Evolutionary conservation across 1,140 invertebrate genomes (phyloP).

Genomic region (Drosophila repleta): DNA sequence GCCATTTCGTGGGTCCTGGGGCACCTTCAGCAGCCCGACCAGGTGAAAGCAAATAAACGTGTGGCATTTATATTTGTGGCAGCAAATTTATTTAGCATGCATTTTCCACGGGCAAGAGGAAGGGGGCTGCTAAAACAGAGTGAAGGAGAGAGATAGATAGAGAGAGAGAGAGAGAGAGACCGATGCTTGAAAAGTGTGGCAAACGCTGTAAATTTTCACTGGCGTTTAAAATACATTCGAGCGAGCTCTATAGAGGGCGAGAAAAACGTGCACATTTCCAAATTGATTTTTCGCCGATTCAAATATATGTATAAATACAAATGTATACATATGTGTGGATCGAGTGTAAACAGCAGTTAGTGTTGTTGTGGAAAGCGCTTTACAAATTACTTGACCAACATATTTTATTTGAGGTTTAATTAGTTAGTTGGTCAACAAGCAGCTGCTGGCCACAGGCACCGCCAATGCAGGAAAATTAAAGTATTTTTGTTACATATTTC

Average conservation of each 20-base stretch:
- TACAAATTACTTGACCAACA: slow-evolving; percentile 58
- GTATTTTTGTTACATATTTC: slow-evolving; percentile 26
- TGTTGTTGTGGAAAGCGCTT: slow-evolving; percentile 44
- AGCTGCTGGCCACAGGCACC: neutral
- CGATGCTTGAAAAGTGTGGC: slow-evolving; percentile 16
- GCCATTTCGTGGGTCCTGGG: slow-evolving; percentile 24
- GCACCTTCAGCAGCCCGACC: slow-evolving; percentile 4
- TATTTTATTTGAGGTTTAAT: slow-evolving; percentile 75
- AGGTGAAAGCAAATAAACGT: slow-evolving; percentile 68
- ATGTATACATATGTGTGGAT: neutral
- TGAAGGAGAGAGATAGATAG: neutral
- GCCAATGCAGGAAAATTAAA: slow-evolving; percentile 35
- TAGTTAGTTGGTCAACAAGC: slow-evolving; percentile 60
- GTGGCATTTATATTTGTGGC: slow-evolving; percentile 77
- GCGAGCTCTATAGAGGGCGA: slow-evolving; percentile 13
- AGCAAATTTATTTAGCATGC: slow-evolving; percentile 71
- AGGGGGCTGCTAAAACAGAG: slow-evolving; percentile 9
- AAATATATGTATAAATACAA: neutral
- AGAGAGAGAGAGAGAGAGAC: neutral
- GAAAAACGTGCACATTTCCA: slow-evolving; percentile 51
- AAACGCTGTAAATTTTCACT: slow-evolving; percentile 51
- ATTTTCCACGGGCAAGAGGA: slow-evolving; percentile 14
- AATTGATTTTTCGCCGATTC: slow-evolving; percentile 61
- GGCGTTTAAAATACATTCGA: slow-evolving; percentile 32
- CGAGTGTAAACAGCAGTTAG: slow-evolving; percentile 42